Conservation (phyloP, 2,888 invertebrate genomes). For the Latrodectus elegans region DNA sequence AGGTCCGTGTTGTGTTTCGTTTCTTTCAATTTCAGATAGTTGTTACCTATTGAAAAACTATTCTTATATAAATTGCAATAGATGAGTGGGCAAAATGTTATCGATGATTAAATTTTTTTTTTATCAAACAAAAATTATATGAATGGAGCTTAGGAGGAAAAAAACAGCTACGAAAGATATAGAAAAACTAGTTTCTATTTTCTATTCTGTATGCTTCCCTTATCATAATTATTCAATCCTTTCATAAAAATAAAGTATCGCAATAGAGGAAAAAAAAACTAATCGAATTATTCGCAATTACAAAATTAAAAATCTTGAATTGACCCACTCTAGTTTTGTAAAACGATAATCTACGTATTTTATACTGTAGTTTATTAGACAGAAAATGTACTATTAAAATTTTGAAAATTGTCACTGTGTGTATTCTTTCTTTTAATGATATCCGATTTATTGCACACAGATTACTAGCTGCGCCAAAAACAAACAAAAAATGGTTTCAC, state of each 20-base stretch:
- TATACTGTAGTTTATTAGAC: slow-evolving; percentile 63
- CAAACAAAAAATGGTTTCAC: slow-evolving; percentile 29
- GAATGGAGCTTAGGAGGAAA: slow-evolving; percentile 3
- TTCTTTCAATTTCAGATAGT: too few species aligned
- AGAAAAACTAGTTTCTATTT: slow-evolving; percentile 29
- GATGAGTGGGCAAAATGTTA: slow-evolving; percentile 4
- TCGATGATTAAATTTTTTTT: slow-evolving; percentile 1
- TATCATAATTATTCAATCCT: slow-evolving; percentile 45
- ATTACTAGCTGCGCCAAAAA: slow-evolving; percentile 42
- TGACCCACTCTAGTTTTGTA: slow-evolving; percentile 65
- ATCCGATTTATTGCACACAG: slow-evolving; percentile 45
- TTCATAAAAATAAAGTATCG: slow-evolving; percentile 33
- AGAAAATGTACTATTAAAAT: slow-evolving; percentile 54
- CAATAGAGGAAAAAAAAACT: slow-evolving; percentile 41
- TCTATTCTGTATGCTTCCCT: slow-evolving; percentile 24
- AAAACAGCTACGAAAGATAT: slow-evolving; percentile 11
- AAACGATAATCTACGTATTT: slow-evolving; percentile 66
- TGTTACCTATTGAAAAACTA: too few species aligned
- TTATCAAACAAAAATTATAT: slow-evolving; percentile 44
- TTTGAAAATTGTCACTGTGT: slow-evolving; percentile 48
- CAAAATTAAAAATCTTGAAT: slow-evolving; percentile 49
- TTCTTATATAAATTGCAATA: too few species aligned
- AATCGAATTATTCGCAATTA: slow-evolving; percentile 57
- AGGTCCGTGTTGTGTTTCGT: too few species aligned
- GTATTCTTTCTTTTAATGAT: slow-evolving; percentile 55